Conservation (phyloP, 64 coral and sea anemone genomes). For the Catalaphyllia jardinei region DNA sequence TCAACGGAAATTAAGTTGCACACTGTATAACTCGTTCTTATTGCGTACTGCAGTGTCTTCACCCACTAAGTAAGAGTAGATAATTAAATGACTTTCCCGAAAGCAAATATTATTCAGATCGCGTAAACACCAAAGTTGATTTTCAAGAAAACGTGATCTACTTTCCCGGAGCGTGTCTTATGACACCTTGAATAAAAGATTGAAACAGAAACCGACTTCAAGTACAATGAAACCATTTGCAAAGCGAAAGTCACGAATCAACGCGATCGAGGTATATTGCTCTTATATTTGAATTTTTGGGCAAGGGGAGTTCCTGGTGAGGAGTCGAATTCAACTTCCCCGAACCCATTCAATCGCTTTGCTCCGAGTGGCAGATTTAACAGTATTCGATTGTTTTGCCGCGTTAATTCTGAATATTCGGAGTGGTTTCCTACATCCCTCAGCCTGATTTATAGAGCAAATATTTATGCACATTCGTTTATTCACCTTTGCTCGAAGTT, state of each 20-base stretch:
- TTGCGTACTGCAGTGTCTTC: neutral
- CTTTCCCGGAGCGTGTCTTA: neutral
- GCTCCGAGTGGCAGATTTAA: neutral
- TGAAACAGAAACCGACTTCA: neutral
- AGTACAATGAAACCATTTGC: neutral
- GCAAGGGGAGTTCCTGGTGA: neutral
- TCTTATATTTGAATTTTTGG: neutral
- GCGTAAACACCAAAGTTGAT: neutral
- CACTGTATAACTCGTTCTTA: constrained; percentile 8
- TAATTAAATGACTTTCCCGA: constrained; percentile 38
- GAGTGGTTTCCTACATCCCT: neutral
- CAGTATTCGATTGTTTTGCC: neutral
- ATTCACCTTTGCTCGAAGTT: constrained; percentile 28
- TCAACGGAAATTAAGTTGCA: neutral
- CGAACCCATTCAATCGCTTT: neutral
- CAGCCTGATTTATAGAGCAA: constrained; percentile 27
- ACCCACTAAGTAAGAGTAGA: constrained; percentile 17
- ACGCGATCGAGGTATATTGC: neutral
- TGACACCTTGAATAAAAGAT: constrained; percentile 16
- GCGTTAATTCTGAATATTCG: neutral
- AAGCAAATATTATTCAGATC: constrained; percentile 26
- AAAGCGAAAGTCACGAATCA: neutral
- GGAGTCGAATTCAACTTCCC: neutral
- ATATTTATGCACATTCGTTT: constrained; percentile 53
- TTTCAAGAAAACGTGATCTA: neutral